phyloP scores from a whole-genome alignment of 2,797 vertebrate species.

The Nyctalus aviator region DNA sequence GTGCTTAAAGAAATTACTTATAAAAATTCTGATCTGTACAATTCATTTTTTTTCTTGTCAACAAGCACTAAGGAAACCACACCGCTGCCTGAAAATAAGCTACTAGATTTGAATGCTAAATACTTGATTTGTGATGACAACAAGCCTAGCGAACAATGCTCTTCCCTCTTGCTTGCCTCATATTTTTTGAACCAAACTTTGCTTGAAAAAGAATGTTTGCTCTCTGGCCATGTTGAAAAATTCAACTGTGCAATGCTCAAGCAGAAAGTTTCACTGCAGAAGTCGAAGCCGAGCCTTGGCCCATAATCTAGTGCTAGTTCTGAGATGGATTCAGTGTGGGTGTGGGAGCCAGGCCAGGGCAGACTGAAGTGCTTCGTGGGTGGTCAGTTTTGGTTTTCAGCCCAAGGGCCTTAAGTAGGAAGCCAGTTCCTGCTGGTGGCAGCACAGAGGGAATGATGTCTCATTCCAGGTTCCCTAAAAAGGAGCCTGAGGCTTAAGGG shows the following conservation, averaged over 20 bases:
- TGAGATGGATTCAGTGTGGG: background rate
- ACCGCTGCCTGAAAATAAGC: slow-evolving; percentile 51
- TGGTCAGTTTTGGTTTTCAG: background rate
- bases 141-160: background rate
- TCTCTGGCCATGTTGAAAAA: slow-evolving; percentile 15
- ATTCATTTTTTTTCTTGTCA: slow-evolving; percentile 72
- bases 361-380: background rate
- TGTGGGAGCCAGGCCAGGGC: background rate
- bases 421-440: background rate
- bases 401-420: background rate
- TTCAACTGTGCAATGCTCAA: background rate
- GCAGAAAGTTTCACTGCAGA: background rate
- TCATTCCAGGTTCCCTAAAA: background rate
- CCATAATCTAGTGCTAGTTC: background rate
- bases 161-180: background rate
- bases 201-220: background rate
- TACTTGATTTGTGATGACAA: slow-evolving; percentile 32
- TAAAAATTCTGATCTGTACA: slow-evolving; percentile 61
- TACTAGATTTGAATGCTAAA: slow-evolving; percentile 13
- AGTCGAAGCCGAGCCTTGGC: background rate
- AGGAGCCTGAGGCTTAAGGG: background rate
- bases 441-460: background rate
- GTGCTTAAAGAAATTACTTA: slow-evolving; percentile 70
- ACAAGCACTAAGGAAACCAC: slow-evolving; percentile 55
- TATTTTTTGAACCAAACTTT: slow-evolving; percentile 27